phyloP scores from a whole-genome alignment of 2,113 vertebrate genomes.

The Morone chrysops region DNA sequence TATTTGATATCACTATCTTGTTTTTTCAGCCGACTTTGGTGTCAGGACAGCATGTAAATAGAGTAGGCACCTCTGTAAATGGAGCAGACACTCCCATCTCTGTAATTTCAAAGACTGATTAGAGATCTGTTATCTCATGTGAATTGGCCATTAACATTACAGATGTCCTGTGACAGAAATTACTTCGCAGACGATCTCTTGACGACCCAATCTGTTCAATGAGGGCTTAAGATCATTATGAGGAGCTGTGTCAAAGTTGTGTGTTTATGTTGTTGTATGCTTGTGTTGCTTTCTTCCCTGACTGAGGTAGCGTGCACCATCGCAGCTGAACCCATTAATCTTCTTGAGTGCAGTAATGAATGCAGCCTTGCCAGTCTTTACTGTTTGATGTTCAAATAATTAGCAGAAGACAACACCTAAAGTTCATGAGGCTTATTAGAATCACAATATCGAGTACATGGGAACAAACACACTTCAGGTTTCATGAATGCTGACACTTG shows the following conservation, averaged over 20 bases:
- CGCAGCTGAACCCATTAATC: slow-evolving; percentile 72
- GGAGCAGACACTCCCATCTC: slow-evolving; percentile 52
- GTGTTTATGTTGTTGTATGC: slow-evolving; percentile 24
- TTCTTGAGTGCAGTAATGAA: slow-evolving; percentile 71
- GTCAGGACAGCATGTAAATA: slow-evolving; percentile 18
- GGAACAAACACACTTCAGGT: slow-evolving; percentile 24
- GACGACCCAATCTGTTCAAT: slow-evolving; percentile 26
- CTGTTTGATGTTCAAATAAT: slow-evolving; percentile 75
- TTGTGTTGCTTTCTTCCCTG: slow-evolving; percentile 26
- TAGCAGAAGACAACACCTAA: slow-evolving; percentile 48
- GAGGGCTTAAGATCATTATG: slow-evolving; percentile 23
- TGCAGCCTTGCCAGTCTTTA: slow-evolving; percentile 55
- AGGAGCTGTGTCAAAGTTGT: slow-evolving; percentile 25
- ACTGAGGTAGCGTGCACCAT: slow-evolving; percentile 18
- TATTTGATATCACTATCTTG: not conserved
- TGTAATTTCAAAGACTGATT: slow-evolving; percentile 54
- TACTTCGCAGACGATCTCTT: slow-evolving; percentile 27
- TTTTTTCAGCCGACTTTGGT: not conserved
- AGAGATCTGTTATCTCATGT: slow-evolving; percentile 50
- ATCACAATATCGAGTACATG: slow-evolving; percentile 37
- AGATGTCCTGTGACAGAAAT: slow-evolving; percentile 47
- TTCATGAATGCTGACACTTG: slow-evolving; percentile 60
- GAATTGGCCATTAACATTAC: slow-evolving; percentile 59
- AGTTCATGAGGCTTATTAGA: slow-evolving; percentile 71
- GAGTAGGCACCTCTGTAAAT: slow-evolving; percentile 43